Evolutionary conservation across 2,888 invertebrate species (phyloP).

Genomic region (Griposia aprilina): DNA sequence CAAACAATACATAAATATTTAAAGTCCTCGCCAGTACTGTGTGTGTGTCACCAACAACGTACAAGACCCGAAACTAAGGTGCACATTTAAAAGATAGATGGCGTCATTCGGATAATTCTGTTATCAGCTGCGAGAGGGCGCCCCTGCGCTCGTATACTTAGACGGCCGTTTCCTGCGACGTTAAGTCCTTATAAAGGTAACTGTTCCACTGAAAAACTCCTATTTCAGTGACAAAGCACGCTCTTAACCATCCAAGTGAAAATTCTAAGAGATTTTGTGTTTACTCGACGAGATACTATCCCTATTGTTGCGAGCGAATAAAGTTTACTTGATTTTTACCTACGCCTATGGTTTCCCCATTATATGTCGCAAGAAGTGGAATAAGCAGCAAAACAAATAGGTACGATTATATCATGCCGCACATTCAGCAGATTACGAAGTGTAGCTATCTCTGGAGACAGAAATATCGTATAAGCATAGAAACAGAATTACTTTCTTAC

Average conservation of each 20-base stretch:
- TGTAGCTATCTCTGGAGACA: conserved; percentile 83
- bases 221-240: conserved; percentile 86
- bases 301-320: conserved; percentile 74
- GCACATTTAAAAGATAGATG: conserved; percentile 92
- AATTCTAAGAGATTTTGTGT: conserved; percentile 82
- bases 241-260: conserved; percentile 84
- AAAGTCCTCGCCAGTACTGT: conserved; percentile 54
- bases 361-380: conserved; percentile 73
- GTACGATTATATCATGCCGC: conserved; percentile 80
- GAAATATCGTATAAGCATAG: conserved; percentile 85
- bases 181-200: conserved; percentile 89
- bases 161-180: conserved; percentile 87
- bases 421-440: conserved; percentile 84
- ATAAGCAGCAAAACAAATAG: conserved; percentile 79
- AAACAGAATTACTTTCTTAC: conserved; percentile 87
- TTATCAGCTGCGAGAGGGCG: conserved; percentile 91
- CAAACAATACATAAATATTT: conserved; percentile 67
- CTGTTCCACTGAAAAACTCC: conserved; percentile 88
- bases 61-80: conserved; percentile 85
- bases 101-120: conserved; percentile 92
- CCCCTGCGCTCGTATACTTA: conserved; percentile 87
- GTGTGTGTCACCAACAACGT: conserved; percentile 72
- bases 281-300: conserved; percentile 75
- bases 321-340: conserved; percentile 72
- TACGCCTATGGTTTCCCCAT: conserved; percentile 76